phyloP scores from a whole-genome alignment of 2,888 invertebrate species.

The Cremastinae sp. region DNA sequence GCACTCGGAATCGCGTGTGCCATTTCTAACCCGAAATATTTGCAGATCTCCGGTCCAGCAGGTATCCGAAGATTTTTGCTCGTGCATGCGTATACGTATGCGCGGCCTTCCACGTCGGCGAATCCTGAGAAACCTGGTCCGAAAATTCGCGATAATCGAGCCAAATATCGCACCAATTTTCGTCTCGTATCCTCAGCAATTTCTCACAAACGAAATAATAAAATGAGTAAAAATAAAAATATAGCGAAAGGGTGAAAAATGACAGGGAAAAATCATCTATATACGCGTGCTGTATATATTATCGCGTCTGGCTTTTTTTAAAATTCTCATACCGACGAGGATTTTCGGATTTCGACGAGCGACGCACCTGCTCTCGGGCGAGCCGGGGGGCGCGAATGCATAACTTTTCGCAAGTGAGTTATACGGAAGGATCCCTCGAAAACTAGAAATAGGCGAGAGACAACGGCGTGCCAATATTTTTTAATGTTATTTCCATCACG shows the following conservation, averaged over 20 bases:
- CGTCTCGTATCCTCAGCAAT: neutral
- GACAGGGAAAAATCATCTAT: no score
- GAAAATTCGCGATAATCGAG: conserved; percentile 13
- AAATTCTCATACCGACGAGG: conserved; percentile 61
- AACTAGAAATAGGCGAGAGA: conserved; percentile 70
- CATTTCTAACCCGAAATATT: conserved; percentile 60
- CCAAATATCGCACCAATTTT: conserved; percentile 1
- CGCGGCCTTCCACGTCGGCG: no score
- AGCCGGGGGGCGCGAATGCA: conserved; percentile 48
- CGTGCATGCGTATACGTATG: no score
- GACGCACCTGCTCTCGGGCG: conserved; percentile 68
- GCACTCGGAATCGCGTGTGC: conserved; percentile 60
- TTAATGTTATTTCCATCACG: conserved; percentile 54
- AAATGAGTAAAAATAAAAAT: no score
- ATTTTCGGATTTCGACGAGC: conserved; percentile 57
- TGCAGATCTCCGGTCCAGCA: conserved; percentile 62
- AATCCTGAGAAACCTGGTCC: no score
- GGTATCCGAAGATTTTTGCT: conserved; percentile 8
- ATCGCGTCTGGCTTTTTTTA: conserved; percentile 50
- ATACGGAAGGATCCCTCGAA: conserved; percentile 58
- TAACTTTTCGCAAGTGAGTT: conserved; percentile 23
- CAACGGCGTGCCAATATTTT: conserved; percentile 36
- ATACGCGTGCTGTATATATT: conserved; percentile 42
- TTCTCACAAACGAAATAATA: neutral
- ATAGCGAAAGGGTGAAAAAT: no score